Base-by-base conservation (phyloP, 2,888 invertebrate species). In the Selenia dentaria region DNA sequence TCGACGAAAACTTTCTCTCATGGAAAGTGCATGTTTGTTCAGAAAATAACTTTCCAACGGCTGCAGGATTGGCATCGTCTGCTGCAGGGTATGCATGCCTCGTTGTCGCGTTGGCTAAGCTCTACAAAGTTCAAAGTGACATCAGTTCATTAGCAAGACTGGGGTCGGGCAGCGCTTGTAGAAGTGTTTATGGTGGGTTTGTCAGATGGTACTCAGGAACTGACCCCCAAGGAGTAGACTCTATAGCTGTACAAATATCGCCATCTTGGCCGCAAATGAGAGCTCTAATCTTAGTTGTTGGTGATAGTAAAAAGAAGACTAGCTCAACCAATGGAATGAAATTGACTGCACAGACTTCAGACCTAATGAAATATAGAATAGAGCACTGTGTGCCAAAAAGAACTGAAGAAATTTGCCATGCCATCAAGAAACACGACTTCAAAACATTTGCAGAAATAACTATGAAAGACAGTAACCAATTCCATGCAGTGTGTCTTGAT, bases 81-180 rank as follows among this genome's bases (percentile, higher is more conserved):
- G 99, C 99, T 14, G 98, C 99, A 26, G 99, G 99, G 2, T 99
- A 98, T 81, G 99, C 99, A 1, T 98, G 98, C 75, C 85, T 99
- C 64, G 97, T 97, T 0, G 94, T 92, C 59, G 94, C 97, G 0
- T 81, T 99, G 42, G 95, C 96, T 0, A 92, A 93, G 59, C 82
- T 97, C 0, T 97, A 95, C 70, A 93, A 93, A 54, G 84, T 97
- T 0, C 86, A 94, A 59, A 94, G 93, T 25, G 95, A 96, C 67
- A 86, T 97, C 5, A 95, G 96, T 37, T 84, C 88, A 1, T 92
- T 97, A 39, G 98, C 98, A 0, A 93, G 98, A 59, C 91, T 94
- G 56, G 96, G 96, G 5, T 99, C 99, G 29, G 99, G 99, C 10
- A 98, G 98, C 71, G 99, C 99, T 0, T 99, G 99, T 78, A 93